Conservation (phyloP, 2,113 vertebrate species). For the Peromyscus polionotus region DNA sequence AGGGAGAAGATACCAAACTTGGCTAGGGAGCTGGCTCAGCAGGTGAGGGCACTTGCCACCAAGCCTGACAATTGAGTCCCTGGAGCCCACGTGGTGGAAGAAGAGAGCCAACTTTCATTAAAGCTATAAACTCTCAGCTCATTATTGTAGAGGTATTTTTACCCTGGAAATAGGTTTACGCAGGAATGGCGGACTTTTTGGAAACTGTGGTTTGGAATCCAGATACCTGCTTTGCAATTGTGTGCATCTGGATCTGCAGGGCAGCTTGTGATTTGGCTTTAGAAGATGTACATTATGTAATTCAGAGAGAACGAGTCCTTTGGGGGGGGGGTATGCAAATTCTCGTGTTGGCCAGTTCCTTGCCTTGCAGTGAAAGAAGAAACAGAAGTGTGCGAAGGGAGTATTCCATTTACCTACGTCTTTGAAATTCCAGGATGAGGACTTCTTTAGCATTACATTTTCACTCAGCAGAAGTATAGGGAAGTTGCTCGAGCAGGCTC, state of each 20-base stretch:
- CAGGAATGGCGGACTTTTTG: neutral
- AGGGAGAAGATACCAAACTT: too few species aligned
- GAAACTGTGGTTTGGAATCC: conserved; percentile 37
- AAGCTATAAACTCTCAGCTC: too few species aligned
- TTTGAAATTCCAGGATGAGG: neutral
- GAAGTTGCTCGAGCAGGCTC: fast-evolving
- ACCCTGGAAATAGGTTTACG: neutral
- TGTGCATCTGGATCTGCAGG: neutral
- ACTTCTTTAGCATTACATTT: neutral
- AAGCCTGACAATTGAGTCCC: neutral
- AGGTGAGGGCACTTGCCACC: neutral
- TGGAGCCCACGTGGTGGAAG: neutral
- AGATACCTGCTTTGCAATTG: neutral
- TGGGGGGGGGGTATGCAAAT: neutral
- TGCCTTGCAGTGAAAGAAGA: neutral
- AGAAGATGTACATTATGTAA: neutral
- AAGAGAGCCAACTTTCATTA: neutral
- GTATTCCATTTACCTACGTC: neutral
- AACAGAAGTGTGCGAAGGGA: neutral
- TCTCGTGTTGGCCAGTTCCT: neutral
- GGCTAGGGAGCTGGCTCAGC: neutral
- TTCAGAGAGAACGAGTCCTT: neutral
- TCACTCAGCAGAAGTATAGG: neutral
- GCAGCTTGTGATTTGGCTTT: neutral
- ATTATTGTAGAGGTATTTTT: neutral